Conservation (phyloP, 2,797 vertebrate species). For the Leontopithecus rosalia region DNA sequence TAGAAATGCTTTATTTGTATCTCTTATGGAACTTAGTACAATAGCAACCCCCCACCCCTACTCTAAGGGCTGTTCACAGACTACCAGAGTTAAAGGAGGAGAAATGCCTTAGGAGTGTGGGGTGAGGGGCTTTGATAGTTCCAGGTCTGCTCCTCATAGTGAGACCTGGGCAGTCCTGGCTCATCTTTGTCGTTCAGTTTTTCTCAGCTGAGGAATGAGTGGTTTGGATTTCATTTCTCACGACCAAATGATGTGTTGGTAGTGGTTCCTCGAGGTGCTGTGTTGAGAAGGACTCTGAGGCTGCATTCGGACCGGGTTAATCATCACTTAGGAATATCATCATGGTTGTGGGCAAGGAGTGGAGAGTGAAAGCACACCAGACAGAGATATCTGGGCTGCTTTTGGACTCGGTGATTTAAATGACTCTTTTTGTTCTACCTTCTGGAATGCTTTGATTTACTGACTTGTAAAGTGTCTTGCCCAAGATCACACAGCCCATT, state of each 20-base stretch:
- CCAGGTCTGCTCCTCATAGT: not conserved
- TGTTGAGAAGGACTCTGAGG: not conserved
- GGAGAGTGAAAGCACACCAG: fast-evolving
- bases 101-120: not conserved
- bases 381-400: not conserved
- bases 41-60: not conserved
- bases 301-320: not conserved
- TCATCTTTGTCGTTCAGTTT: not conserved
- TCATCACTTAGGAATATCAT: not conserved
- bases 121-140: not conserved
- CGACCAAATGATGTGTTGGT: not conserved
- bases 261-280: not conserved
- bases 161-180: not conserved
- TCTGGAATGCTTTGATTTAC: constrained; percentile 14
- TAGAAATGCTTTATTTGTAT: not conserved
- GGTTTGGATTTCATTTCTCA: not conserved
- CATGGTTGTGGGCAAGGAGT: not conserved
- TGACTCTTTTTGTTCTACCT: not conserved
- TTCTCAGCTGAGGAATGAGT: not conserved
- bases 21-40: not conserved
- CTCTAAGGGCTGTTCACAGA: not conserved
- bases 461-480: not conserved
- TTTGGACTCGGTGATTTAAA: not conserved
- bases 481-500: not conserved
- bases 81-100: not conserved